Percentiles rank a stretch among this genome's conserved stretches.
phyloP scores from a whole-genome alignment of 2,113 vertebrate genomes.

The Callithrix jacchus region DNA sequence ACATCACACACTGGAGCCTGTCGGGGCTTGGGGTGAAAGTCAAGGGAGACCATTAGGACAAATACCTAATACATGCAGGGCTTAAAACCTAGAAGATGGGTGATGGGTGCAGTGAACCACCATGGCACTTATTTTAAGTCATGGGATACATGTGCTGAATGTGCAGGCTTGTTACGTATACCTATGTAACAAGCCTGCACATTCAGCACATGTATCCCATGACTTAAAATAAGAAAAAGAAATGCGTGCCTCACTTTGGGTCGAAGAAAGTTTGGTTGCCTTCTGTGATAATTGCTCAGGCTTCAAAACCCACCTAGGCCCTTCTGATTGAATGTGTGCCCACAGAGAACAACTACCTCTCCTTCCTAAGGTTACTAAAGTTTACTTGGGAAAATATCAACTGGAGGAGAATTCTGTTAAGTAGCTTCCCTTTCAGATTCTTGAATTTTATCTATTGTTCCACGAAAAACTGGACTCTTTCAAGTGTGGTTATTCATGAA shows the following conservation, averaged over 20 bases:
- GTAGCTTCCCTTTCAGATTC: constrained; percentile 8
- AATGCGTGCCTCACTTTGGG: neutral
- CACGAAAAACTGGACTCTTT: neutral
- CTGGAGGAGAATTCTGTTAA: neutral
- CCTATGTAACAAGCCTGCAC: too few species aligned
- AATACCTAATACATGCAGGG: too few species aligned
- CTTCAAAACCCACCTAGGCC: neutral
- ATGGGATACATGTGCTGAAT: too few species aligned
- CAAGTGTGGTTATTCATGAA: constrained; percentile 11
- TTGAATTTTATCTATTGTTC: constrained; percentile 29
- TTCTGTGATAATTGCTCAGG: neutral
- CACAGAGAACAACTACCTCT: neutral
- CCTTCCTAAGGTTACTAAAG: neutral
- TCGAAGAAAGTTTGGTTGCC: neutral
- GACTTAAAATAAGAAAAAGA: too few species aligned
- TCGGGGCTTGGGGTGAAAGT: too few species aligned
- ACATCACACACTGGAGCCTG: too few species aligned
- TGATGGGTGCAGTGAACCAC: too few species aligned
- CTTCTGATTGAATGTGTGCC: neutral
- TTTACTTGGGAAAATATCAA: constrained; percentile 51
- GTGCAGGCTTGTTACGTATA: too few species aligned
- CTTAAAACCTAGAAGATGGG: too few species aligned
- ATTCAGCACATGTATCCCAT: too few species aligned
- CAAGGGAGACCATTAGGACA: too few species aligned
- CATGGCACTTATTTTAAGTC: too few species aligned